Base-by-base conservation (phyloP, 2,888 invertebrate species). In the Xanthia togata region DNA sequence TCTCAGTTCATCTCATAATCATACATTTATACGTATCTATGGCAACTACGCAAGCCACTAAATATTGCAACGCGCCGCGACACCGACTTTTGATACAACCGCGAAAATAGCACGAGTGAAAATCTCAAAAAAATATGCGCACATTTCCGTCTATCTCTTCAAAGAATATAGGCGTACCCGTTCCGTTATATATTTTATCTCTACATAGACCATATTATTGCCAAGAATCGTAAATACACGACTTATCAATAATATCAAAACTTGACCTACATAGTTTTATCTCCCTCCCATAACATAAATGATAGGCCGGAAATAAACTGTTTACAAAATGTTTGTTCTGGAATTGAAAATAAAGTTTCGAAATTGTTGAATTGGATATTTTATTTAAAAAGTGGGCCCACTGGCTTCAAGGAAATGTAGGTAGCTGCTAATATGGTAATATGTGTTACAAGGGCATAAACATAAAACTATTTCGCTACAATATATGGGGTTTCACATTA, bases 181-280 rank as follows among this genome's bases (percentile, higher is more conserved):
- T 44, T 57, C 26, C 57, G 59, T 31, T 62, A 50, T 69, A 71
- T 62, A 67, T 83, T 70, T 80, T 35, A 53, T 79, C 47, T 67
- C 53, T 53, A 63, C 38, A 78, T 64, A 76, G 26, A 59, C 57
- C 31, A 70, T 71, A 72, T 55, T 76, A 71, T 76, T 84, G 69
- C 84, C 73, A 84, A 74, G 73, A 84, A 73, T 72, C 77, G 65
- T 84, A 81, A 85, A 76, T 82, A 77, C 78, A 76, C 76, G 79
- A 86, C 80, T 82, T 87, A 87, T 89, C 87, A 87, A 84, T 81
- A 81, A 85, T 84, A 88, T 87, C 87, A 88, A 91, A 90, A 90
- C 88, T 90, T 91, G 91, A 91, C 92, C 91, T 78, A 90, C 82
- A 90, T 90, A 62, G 76, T 79, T 76, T 85, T 92, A 92, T 91